phyloP scores from a whole-genome alignment of 64 coral and sea anemone genomes.

The Catalaphyllia jardinei region DNA sequence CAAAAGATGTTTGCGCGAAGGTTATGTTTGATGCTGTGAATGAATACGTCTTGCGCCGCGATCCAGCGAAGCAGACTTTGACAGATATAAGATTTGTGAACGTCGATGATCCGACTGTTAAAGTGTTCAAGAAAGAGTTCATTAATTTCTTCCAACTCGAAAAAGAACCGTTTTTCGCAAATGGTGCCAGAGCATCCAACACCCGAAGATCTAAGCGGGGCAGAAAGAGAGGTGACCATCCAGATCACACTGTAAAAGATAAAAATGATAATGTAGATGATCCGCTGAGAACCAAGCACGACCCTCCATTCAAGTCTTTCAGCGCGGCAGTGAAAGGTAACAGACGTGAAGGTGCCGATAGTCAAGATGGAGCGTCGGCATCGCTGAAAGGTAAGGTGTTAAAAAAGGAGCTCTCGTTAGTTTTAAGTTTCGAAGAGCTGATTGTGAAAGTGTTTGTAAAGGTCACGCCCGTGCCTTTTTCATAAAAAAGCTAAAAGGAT shows the following conservation, averaged over 20 bases:
- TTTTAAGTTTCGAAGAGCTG: no score
- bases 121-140: background rate
- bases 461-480: no score
- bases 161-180: background rate
- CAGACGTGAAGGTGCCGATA: background rate
- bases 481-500: no score
- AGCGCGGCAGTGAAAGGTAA: background rate
- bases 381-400: background rate
- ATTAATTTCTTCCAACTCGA: background rate
- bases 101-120: background rate
- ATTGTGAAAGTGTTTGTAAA: no score
- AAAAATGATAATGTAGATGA: background rate
- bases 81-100: background rate
- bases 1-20: conserved; percentile 48
- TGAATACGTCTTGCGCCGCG: background rate
- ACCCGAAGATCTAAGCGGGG: background rate
- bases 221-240: background rate
- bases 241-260: background rate
- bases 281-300: background rate
- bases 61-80: background rate
- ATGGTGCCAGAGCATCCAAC: background rate
- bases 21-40: conserved; percentile 51
- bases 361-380: background rate
- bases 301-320: background rate
- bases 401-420: no score